Percentiles rank a stretch among this genome's conserved stretches.
These are phyloP conservation scores for Plumapathes pennacea DNA, from an alignment of 92 coral and sea anemone species.

Conservation along the genomic window DNA sequence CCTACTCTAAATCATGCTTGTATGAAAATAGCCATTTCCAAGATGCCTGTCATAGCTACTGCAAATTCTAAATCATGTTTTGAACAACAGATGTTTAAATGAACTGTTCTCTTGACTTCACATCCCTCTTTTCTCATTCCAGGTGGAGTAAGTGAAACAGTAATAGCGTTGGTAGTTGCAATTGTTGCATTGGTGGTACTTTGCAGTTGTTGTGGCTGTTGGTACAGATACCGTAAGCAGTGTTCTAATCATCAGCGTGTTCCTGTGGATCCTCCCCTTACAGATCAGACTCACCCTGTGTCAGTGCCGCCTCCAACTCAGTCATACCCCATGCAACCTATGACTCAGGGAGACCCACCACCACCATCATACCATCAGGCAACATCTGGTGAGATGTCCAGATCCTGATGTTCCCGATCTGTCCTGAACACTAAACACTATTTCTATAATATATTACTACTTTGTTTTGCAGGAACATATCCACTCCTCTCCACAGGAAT, in stretches of 20 bases:
- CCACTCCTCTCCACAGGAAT: too few relatives aligned
- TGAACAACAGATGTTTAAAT: too few relatives aligned
- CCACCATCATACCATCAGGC: conserved; percentile 46
- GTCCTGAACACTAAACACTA: too few relatives aligned
- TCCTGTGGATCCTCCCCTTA: neutral
- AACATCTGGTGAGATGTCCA: neutral
- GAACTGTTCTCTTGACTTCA: too few relatives aligned
- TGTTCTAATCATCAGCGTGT: neutral
- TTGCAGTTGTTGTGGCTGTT: conserved; percentile 10
- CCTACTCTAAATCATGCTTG: too few relatives aligned
- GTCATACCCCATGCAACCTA: conserved; percentile 9
- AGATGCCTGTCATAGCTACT: too few relatives aligned
- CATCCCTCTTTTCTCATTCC: too few relatives aligned
- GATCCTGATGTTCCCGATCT: too few relatives aligned
- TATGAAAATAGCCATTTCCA: too few relatives aligned
- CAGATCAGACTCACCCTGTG: neutral
- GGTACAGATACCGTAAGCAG: conserved; percentile 2
- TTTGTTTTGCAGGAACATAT: neutral
- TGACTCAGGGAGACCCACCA: conserved; percentile 2
- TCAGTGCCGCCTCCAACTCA: conserved; percentile 1
- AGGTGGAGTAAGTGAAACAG: conserved; percentile 6
- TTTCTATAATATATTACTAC: too few relatives aligned
- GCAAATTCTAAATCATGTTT: too few relatives aligned
- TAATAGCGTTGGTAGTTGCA: conserved; percentile 7
- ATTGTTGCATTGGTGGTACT: conserved; percentile 8